Percentiles rank a stretch among this genome's conserved stretches.
Evolutionary conservation across 1,140 invertebrate genomes (phyloP).

Genomic region (Formica selysi): DNA sequence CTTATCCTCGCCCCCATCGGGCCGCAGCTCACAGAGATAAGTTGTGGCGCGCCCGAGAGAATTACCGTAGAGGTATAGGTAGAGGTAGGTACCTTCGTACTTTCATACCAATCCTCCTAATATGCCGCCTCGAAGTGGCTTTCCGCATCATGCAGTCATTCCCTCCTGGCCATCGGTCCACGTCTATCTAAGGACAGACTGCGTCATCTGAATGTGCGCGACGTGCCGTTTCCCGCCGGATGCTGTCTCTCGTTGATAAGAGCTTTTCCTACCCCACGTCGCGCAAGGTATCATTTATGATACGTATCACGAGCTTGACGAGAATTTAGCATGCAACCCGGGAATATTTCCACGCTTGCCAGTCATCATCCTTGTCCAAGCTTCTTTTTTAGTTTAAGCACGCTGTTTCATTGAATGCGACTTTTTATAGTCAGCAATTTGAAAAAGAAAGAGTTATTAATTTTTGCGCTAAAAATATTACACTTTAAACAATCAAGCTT

Average conservation of each 20-base stretch:
- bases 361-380: background rate
- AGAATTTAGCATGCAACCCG: conserved; percentile 32
- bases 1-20: conserved; percentile 49
- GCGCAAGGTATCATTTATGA: conserved; percentile 30
- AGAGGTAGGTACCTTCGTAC: background rate
- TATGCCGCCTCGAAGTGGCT: background rate
- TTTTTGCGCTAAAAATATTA: background rate
- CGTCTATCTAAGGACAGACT: conserved; percentile 46
- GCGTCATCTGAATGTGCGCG: conserved; percentile 55
- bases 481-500: background rate
- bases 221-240: conserved; percentile 36
- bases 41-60: conserved; percentile 26
- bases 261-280: conserved; percentile 16
- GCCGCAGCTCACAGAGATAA: conserved; percentile 35
- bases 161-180: conserved; percentile 54
- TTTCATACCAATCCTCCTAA: conserved; percentile 25
- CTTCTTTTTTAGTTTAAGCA: conserved; percentile 3
- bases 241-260: conserved; percentile 53
- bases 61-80: too few species aligned
- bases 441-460: background rate
- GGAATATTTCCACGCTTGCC: conserved; percentile 26
- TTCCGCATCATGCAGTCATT: conserved; percentile 35
- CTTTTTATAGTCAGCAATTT: background rate
- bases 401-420: background rate
- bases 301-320: conserved; percentile 41